Percentiles rank a stretch among this genome's conserved stretches.
Evolutionary conservation across 2,888 invertebrate genomes (phyloP).

Genomic region (Deroplatys truncata): DNA sequence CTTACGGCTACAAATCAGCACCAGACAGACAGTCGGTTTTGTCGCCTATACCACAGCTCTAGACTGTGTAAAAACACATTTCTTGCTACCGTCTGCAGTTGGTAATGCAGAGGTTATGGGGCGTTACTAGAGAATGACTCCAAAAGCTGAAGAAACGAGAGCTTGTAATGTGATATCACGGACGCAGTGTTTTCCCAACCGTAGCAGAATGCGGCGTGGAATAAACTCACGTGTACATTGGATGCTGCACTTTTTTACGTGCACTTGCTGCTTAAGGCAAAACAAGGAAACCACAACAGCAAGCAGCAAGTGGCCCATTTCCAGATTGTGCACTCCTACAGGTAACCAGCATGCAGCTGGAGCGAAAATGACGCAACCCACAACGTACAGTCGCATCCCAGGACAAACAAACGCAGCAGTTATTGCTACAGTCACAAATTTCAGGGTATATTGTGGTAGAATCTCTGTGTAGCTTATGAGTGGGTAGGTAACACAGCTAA

Average conservation of each 20-base stretch:
- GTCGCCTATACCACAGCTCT: too few species aligned
- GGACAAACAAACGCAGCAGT: too few species aligned
- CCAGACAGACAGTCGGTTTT: too few species aligned
- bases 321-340: background rate
- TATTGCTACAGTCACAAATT: too few species aligned
- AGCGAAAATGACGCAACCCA: background rate
- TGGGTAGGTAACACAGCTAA: too few species aligned
- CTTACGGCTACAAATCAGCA: too few species aligned
- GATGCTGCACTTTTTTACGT: background rate
- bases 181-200: background rate
- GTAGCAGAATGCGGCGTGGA: background rate
- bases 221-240: background rate
- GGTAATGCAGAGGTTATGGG: background rate
- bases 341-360: background rate
- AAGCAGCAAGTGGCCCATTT: background rate
- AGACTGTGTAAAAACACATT: too few species aligned
- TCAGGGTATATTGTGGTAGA: too few species aligned
- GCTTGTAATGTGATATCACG: background rate
- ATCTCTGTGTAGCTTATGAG: too few species aligned
- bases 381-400: background rate
- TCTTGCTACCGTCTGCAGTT: too few species aligned
- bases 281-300: background rate
- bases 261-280: background rate
- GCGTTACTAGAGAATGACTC: background rate
- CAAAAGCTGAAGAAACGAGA: background rate